A percentile compares a stretch with the other conserved stretches of the same genome.
Conservation (phyloP, 2,113 vertebrate genomes). For the Gavialis gangeticus region DNA sequence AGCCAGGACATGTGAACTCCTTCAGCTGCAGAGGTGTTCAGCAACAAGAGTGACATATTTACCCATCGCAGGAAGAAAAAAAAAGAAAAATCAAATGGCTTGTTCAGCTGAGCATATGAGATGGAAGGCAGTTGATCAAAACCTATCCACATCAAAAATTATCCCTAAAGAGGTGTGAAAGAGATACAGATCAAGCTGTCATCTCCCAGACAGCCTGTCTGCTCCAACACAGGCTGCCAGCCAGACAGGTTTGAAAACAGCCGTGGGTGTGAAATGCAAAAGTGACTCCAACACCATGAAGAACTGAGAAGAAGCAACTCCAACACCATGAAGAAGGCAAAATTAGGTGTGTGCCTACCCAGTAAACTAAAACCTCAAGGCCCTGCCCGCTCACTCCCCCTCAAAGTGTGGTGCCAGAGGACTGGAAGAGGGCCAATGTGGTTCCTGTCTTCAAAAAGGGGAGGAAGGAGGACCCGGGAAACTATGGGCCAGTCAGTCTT, state of each 20-base stretch:
- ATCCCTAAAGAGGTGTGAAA: constrained; percentile 71
- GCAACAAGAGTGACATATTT: constrained; percentile 71
- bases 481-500: no score
- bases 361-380: not conserved
- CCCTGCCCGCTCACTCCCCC: no score
- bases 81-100: constrained; percentile 52
- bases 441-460: no score
- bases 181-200: constrained; percentile 67
- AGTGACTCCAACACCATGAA: not conserved
- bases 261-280: constrained; percentile 6
- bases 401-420: no score
- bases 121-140: constrained; percentile 62
- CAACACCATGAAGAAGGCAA: not conserved
- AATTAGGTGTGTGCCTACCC: not conserved
- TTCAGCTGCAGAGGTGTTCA: constrained; percentile 60
- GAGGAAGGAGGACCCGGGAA: no score
- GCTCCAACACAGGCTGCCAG: constrained; percentile 38
- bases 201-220: constrained; percentile 56
- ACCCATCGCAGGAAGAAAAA: constrained; percentile 43
- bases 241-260: constrained; percentile 33
- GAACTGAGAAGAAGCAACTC: not conserved
- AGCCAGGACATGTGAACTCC: constrained; percentile 62
- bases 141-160: constrained; percentile 59
- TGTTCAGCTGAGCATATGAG: constrained; percentile 64
- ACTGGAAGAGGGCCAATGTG: no score